Evolutionary conservation across 2,113 vertebrate genomes (phyloP).

Genomic region (Anguilla japonica): DNA sequence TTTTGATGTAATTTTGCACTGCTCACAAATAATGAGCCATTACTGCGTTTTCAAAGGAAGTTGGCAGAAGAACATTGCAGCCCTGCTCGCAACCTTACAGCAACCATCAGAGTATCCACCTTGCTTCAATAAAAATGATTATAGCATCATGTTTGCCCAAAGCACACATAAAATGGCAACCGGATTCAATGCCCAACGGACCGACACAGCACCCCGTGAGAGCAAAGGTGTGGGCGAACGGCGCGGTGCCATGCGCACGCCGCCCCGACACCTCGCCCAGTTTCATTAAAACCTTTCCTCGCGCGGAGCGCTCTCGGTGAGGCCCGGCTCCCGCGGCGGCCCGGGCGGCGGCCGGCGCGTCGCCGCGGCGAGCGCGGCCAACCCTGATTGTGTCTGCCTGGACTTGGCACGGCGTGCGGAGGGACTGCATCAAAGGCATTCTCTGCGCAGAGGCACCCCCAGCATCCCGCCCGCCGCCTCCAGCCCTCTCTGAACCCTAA

Average conservation of each 20-base stretch:
- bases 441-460: neutral
- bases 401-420: neutral
- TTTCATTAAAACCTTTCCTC: constrained; percentile 24
- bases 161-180: neutral
- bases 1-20: neutral
- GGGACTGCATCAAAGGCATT: neutral
- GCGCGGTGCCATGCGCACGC: neutral
- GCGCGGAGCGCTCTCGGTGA: neutral
- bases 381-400: constrained; percentile 15
- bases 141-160: neutral
- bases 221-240: neutral
- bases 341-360: constrained; percentile 1
- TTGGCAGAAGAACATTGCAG: neutral
- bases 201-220: neutral
- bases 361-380: neutral
- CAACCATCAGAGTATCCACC: neutral
- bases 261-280: constrained; percentile 1
- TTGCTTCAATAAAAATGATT: neutral
- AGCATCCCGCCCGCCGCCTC: neutral
- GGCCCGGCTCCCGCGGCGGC: constrained; percentile 6
- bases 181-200: neutral
- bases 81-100: neutral
- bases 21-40: neutral
- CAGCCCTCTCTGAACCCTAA: neutral
- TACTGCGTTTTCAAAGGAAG: neutral